Conservation (phyloP, 1,140 invertebrate species). For the Aethina tumida region DNA sequence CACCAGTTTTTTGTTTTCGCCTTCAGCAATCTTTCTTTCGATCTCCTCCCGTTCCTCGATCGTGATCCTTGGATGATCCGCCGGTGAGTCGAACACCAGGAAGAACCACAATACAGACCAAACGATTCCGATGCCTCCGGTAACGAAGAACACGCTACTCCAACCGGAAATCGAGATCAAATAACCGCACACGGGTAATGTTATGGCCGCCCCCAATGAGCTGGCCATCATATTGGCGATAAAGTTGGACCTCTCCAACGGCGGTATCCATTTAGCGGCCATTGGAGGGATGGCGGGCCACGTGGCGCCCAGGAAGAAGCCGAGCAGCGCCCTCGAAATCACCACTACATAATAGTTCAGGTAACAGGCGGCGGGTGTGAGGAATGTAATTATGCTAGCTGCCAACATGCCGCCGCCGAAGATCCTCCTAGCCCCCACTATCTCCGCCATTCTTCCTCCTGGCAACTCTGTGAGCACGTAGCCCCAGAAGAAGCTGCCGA, state of each 20-base stretch:
- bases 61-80: slow-evolving; percentile 75
- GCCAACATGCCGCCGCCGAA: slow-evolving; percentile 77
- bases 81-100: slow-evolving; percentile 76
- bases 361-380: slow-evolving; percentile 66
- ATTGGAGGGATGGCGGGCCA: slow-evolving; percentile 87
- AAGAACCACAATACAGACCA: slow-evolving; percentile 82
- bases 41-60: slow-evolving; percentile 72
- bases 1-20: slow-evolving; percentile 18
- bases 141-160: slow-evolving; percentile 79
- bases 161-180: slow-evolving; percentile 69
- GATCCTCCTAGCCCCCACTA: slow-evolving; percentile 70
- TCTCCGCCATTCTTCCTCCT: slow-evolving; percentile 73
- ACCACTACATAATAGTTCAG: slow-evolving; percentile 51
- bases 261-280: slow-evolving; percentile 84
- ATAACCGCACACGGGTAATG: slow-evolving; percentile 71
- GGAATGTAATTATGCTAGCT: slow-evolving; percentile 69
- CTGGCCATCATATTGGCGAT: slow-evolving; percentile 83
- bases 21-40: slow-evolving; percentile 55
- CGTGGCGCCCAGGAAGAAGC: slow-evolving; percentile 72
- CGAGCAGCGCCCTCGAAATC: slow-evolving; percentile 53
- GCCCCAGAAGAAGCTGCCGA: slow-evolving; percentile 84
- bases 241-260: slow-evolving; percentile 78
- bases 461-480: slow-evolving; percentile 82
- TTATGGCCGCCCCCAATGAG: slow-evolving; percentile 70
- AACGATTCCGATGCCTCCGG: slow-evolving; percentile 61